phyloP scores from a whole-genome alignment of 2,888 invertebrate genomes.

The Parochlus steinenii region DNA sequence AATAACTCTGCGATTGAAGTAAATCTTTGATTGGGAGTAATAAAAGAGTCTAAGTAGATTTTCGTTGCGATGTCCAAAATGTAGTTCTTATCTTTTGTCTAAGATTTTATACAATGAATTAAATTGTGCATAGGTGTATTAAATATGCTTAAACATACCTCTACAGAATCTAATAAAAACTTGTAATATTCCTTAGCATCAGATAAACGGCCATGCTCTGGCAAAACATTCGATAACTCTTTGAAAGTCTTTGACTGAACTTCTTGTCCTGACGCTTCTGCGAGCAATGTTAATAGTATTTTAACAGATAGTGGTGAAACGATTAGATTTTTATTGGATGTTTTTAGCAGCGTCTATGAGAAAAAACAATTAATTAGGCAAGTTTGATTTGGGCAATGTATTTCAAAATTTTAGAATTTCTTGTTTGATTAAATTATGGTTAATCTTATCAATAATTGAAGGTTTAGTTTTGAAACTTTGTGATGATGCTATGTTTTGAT shows the following conservation, averaged over 20 bases:
- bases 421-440: slow-evolving; percentile 5
- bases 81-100: slow-evolving; percentile 28
- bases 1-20: slow-evolving; percentile 40
- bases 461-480: too few species aligned
- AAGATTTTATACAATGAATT: not conserved
- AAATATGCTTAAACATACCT: not conserved
- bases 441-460: slow-evolving; percentile 4
- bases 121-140: not conserved
- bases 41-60: slow-evolving; percentile 40
- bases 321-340: slow-evolving; percentile 43
- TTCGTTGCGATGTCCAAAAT: slow-evolving; percentile 45
- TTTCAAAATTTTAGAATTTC: too few species aligned
- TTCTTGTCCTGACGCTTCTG: slow-evolving; percentile 44
- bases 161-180: slow-evolving; percentile 1
- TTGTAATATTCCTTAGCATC: slow-evolving; percentile 11
- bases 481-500: too few species aligned
- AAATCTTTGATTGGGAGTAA: slow-evolving; percentile 41
- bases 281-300: slow-evolving; percentile 50
- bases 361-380: slow-evolving; percentile 12
- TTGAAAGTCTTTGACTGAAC: slow-evolving; percentile 20
- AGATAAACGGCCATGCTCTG: slow-evolving; percentile 5
- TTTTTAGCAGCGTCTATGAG: slow-evolving; percentile 35
- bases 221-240: slow-evolving; percentile 9
- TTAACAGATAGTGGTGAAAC: slow-evolving; percentile 64
- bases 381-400: slow-evolving; percentile 1